Base-by-base conservation (phyloP, 2,113 vertebrate species). In the Colinus virginianus region DNA sequence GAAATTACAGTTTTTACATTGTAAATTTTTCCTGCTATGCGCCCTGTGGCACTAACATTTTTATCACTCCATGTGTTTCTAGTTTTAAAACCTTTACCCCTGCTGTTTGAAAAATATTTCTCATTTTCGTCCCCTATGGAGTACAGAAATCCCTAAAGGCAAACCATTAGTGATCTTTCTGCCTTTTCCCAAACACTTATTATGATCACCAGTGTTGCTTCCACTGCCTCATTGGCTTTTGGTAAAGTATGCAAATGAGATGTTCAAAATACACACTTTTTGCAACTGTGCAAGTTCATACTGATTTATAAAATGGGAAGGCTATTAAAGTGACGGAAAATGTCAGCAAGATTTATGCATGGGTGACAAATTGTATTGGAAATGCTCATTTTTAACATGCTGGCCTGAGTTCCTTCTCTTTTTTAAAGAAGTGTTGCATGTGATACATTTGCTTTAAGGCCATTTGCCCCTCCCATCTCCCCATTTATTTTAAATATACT, bases 41-140 rank as follows among this genome's bases (percentile, higher is more conserved):
- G 98, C 99, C 99, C 99, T 98, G 98, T 99, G 99, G 99, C 99
- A 99, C 98, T 98, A 98, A 99, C 99, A 99, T 99, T 99, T 99
- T 99, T 99, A 99, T 99, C 99, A 99, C 99, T 99, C 98, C 99
- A 99, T 99, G 99, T 99, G 99, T 99, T 99, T 99, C 98, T 99
- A 99, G 99, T 99, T 99, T 99, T 99, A 99, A 99, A 99, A 99
- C 99, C 99, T 99, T 99, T 99, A 99, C 99, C 99, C 99, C 99
- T 98, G 99, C 99, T 99, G 99, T 99, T 99, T 99, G 99, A 99
- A 99, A 99, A 99, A 99, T 99, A 99, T 99, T 99, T 99, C 99
- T 99, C 99, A 99, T 99, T 99, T 99, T 99, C 99, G 97, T 99
- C 98, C 99, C 99, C 99, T 99, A 99, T 99, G 99, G 99, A 99